Evolutionary conservation across 2,113 vertebrate genomes (phyloP).

Genomic region (Aspidoscelis tigris): DNA sequence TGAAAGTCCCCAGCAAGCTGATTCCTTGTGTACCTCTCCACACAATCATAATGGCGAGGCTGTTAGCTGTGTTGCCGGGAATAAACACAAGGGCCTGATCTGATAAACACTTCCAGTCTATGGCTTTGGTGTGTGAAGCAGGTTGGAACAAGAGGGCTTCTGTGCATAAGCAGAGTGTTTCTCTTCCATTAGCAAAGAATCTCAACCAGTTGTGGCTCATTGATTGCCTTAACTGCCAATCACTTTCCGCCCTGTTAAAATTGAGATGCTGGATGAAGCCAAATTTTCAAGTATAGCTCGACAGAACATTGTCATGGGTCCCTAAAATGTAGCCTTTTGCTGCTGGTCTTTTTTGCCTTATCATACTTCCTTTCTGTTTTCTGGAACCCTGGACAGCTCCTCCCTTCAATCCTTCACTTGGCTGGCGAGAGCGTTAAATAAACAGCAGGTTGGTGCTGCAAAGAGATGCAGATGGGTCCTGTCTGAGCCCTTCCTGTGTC

Average conservation of each 20-base stretch:
- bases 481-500: too few species aligned
- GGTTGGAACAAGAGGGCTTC: not conserved
- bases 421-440: too few species aligned
- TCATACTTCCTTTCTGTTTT: too few species aligned
- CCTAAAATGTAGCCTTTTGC: too few species aligned
- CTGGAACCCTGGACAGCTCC: constrained; percentile 17
- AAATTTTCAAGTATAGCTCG: not conserved
- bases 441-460: too few species aligned
- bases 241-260: not conserved
- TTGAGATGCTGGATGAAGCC: not conserved
- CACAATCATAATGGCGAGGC: too few species aligned
- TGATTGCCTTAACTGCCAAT: not conserved
- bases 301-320: not conserved
- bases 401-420: too few species aligned
- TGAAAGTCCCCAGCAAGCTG: too few species aligned
- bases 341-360: too few species aligned
- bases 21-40: too few species aligned
- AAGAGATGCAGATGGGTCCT: too few species aligned
- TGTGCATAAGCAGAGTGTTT: not conserved
- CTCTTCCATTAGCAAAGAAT: not conserved
- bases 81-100: not conserved
- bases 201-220: not conserved
- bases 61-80: not conserved
- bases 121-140: not conserved
- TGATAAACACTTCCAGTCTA: not conserved